Evolutionary conservation across 1,140 invertebrate species (phyloP).

Genomic region (Eupristina koningsbergeri): DNA sequence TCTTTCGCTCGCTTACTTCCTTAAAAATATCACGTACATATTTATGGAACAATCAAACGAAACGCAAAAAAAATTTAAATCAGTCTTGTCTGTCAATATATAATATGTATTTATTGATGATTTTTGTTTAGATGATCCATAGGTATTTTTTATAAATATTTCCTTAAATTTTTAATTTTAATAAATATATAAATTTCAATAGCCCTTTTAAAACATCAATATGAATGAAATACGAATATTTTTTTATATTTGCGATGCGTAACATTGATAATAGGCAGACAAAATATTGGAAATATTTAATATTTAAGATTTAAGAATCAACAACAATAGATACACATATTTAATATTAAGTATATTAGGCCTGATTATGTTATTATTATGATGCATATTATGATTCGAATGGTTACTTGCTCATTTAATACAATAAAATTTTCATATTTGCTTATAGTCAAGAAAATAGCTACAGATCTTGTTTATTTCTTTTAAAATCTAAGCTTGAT

Average conservation of each 20-base stretch:
- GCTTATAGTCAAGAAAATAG: conserved; percentile 30
- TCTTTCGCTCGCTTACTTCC: conserved; percentile 20
- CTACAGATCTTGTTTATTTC: conserved; percentile 3
- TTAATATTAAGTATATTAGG: conserved; percentile 72
- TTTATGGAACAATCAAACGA: conserved; percentile 39
- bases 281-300: conserved; percentile 64
- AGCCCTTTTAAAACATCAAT: conserved; percentile 28
- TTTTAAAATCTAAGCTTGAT: background rate
- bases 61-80: conserved; percentile 53
- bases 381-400: conserved; percentile 24
- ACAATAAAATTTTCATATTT: conserved; percentile 26
- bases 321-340: conserved; percentile 70
- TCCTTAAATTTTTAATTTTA: conserved; percentile 10
- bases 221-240: conserved; percentile 35
- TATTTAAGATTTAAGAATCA: conserved; percentile 66
- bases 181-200: conserved; percentile 21
- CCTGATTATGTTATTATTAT: conserved; percentile 68
- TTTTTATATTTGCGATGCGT: conserved; percentile 54
- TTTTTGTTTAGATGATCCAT: conserved; percentile 2
- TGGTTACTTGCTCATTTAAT: conserved; percentile 4
- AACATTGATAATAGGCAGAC: conserved; percentile 68
- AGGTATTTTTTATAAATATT: conserved; percentile 36
- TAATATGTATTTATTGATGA: conserved; percentile 31
- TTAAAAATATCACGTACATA: conserved; percentile 41
- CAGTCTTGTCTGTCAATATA: conserved; percentile 59